Evolutionary conservation across 1,140 invertebrate species (phyloP).

Genomic region (Augochlora pura): DNA sequence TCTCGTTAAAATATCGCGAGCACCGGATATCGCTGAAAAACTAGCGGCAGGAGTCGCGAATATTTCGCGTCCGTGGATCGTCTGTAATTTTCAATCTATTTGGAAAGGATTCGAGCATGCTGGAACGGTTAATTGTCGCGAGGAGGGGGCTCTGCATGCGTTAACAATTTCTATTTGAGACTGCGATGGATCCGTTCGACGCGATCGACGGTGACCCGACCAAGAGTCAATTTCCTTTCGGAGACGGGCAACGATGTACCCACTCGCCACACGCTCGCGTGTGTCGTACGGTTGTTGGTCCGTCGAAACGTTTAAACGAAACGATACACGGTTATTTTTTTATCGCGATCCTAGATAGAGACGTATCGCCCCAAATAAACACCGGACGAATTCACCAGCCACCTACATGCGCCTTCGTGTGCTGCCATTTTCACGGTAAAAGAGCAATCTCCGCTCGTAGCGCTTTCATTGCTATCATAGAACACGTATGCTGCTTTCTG

Average conservation of each 20-base stretch:
- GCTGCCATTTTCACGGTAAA: constrained; percentile 38
- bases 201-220: neutral
- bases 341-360: neutral
- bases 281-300: neutral
- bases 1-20: too few relatives aligned
- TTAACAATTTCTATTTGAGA: neutral
- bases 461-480: constrained; percentile 47
- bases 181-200: neutral
- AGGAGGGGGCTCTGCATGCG: too few relatives aligned
- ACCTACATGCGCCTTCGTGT: neutral
- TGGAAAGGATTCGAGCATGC: too few relatives aligned
- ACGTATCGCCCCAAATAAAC: neutral
- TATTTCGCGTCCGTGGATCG: too few relatives aligned
- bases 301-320: neutral
- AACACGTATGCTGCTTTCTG: constrained; percentile 39
- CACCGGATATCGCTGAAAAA: too few relatives aligned
- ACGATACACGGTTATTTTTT: constrained; percentile 13
- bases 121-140: too few relatives aligned
- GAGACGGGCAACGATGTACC: neutral
- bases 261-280: neutral
- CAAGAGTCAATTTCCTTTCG: constrained; percentile 7
- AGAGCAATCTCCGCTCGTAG: constrained; percentile 33
- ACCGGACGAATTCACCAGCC: neutral
- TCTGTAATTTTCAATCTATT: too few relatives aligned
- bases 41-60: too few relatives aligned